Evolutionary conservation across 2,888 invertebrate genomes (phyloP).

Genomic region (Digitonthophagus gazella): DNA sequence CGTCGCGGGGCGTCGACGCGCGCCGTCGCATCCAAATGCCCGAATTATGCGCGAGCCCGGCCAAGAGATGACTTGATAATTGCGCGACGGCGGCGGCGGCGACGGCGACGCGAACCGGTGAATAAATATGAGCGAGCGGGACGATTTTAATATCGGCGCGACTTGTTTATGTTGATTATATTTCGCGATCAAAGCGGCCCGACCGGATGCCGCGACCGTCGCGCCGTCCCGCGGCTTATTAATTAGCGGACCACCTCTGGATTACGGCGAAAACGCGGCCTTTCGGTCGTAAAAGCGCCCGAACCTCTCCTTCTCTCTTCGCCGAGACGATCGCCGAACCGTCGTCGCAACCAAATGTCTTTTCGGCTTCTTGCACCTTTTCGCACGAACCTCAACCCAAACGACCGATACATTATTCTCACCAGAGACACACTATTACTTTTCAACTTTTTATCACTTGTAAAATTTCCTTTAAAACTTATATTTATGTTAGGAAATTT

Average conservation of each 20-base stretch:
- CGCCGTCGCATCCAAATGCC: not conserved
- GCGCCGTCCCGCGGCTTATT: not conserved
- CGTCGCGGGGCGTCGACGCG: not conserved
- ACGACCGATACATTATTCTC: too few species aligned
- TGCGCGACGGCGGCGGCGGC: too few species aligned
- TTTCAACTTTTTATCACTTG: too few species aligned
- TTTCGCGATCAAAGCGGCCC: constrained; percentile 15
- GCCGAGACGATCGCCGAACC: too few species aligned
- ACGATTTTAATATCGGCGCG: constrained; percentile 32
- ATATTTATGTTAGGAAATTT: too few species aligned
- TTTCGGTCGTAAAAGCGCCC: constrained; percentile 6
- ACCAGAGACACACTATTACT: too few species aligned
- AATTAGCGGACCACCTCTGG: not conserved
- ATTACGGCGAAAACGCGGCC: not conserved
- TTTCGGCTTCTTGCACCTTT: too few species aligned
- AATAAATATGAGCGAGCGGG: not conserved
- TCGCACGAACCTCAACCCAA: too few species aligned
- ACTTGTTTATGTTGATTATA: constrained; percentile 17
- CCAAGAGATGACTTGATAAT: not conserved
- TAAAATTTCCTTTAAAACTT: too few species aligned
- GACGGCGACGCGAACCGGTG: not conserved
- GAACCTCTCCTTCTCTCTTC: too few species aligned
- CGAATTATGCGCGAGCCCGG: not conserved
- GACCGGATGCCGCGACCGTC: constrained; percentile 4
- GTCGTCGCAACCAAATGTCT: too few species aligned